Evolutionary conservation across 2,888 invertebrate species (phyloP).

Genomic region (Labia minor): DNA sequence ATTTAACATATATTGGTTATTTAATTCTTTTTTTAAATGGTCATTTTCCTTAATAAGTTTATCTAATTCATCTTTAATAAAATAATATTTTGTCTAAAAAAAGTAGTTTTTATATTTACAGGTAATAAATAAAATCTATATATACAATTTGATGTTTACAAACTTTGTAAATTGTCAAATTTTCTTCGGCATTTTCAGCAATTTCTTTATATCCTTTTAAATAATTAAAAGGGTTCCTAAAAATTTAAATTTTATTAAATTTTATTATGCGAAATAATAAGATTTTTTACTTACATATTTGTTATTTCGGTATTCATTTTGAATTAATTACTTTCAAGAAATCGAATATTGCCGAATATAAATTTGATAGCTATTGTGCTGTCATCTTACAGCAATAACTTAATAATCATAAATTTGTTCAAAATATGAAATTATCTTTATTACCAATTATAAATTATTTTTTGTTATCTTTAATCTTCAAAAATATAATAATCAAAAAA

Average conservation of each 20-base stretch:
- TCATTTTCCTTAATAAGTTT: constrained; percentile 36
- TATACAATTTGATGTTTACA: constrained; percentile 22
- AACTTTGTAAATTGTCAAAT: constrained; percentile 45
- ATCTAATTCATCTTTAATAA: constrained; percentile 32
- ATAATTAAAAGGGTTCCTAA: constrained; percentile 28
- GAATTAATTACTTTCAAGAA: neutral
- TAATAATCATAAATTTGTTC: too few species aligned
- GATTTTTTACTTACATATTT: neutral
- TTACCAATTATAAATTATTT: too few species aligned
- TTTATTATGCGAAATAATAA: neutral
- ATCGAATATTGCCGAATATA: too few species aligned
- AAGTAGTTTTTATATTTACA: constrained; percentile 16
- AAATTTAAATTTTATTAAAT: neutral
- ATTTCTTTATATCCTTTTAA: constrained; percentile 30
- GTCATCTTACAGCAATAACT: too few species aligned
- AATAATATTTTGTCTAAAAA: constrained; percentile 33
- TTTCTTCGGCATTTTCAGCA: constrained; percentile 38
- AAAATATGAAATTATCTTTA: too few species aligned
- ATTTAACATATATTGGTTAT: constrained; percentile 25
- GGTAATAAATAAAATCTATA: too few species aligned
- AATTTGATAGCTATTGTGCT: too few species aligned
- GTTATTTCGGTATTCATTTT: neutral
- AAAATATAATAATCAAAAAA: too few species aligned
- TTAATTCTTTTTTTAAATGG: constrained; percentile 30
- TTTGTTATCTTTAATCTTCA: too few species aligned